Percentiles rank a stretch among this genome's conserved stretches.
Evolutionary conservation across 2,888 invertebrate species (phyloP).

Genomic region (Orchestes rusci): DNA sequence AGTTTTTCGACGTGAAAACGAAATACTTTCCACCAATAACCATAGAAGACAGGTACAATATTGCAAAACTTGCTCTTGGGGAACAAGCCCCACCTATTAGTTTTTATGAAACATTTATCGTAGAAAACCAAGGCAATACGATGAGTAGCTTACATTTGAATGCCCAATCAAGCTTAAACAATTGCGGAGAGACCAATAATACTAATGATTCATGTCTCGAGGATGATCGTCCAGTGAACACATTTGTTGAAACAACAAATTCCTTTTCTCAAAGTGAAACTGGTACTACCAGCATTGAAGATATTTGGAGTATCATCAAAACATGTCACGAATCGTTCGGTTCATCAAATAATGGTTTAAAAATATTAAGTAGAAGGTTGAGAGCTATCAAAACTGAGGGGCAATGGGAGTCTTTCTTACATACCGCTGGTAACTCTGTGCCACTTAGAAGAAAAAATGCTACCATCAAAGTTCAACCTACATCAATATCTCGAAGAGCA

Average conservation of each 20-base stretch:
- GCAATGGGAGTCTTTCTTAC: conserved; percentile 7
- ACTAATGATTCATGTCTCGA: too few relatives aligned
- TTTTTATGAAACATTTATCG: conserved; percentile 5
- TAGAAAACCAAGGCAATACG: conserved; percentile 1
- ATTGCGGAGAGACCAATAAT: too few relatives aligned
- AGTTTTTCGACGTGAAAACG: conserved; percentile 5
- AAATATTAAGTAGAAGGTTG: conserved; percentile 4
- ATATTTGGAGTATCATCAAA: conserved; percentile 3
- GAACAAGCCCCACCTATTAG: conserved; percentile 3
- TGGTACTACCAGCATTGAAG: conserved; percentile 2
- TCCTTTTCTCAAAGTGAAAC: conserved; percentile 1
- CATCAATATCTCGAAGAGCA: conserved; percentile 6
- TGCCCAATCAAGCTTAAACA: too few relatives aligned
- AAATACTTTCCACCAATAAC: conserved; percentile 6
- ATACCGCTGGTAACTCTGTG: conserved; percentile 5
- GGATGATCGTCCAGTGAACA: too few relatives aligned
- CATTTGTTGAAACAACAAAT: too few relatives aligned
- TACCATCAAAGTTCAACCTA: conserved; percentile 5
- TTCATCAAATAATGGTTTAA: conserved; percentile 3
- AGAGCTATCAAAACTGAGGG: conserved; percentile 7
- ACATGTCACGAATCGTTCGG: conserved; percentile 1
- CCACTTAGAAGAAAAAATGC: conserved; percentile 5
- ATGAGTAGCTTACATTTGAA: too few relatives aligned
- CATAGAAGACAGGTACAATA: conserved; percentile 3
- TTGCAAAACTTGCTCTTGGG: conserved; percentile 8